phyloP scores from a whole-genome alignment of 2,113 vertebrate genomes.

The Orycteropus afer region DNA sequence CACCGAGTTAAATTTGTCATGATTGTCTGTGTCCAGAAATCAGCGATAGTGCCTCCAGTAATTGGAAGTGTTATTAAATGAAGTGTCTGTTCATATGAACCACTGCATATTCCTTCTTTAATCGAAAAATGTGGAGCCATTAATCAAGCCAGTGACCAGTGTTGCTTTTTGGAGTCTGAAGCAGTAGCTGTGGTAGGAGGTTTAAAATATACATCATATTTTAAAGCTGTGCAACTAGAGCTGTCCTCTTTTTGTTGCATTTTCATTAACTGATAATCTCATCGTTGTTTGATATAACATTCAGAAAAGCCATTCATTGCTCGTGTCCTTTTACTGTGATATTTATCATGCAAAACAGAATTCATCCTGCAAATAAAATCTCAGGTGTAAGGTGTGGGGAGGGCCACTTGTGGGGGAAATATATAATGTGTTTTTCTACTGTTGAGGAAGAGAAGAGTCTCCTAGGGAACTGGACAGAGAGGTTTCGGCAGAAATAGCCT shows the following conservation, averaged over 20 bases:
- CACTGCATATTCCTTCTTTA: constrained; percentile 10
- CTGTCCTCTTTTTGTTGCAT: constrained; percentile 38
- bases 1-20: constrained; percentile 36
- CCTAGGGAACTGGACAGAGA: not conserved
- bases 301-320: constrained; percentile 31
- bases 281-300: constrained; percentile 46
- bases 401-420: not conserved
- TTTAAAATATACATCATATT: constrained; percentile 32
- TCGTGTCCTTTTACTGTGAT: constrained; percentile 47
- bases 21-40: constrained; percentile 37
- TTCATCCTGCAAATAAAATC: constrained; percentile 51
- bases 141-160: not conserved
- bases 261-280: constrained; percentile 68
- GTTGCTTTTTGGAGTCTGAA: constrained; percentile 42
- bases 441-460: constrained; percentile 35
- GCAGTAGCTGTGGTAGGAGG: not conserved
- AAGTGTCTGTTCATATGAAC: constrained; percentile 11
- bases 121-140: constrained; percentile 11
- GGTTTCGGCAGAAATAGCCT: not conserved
- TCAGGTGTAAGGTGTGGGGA: constrained; percentile 4
- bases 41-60: constrained; percentile 1
- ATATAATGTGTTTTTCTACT: constrained; percentile 30
- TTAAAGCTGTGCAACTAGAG: not conserved
- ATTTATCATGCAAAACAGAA: constrained; percentile 61
- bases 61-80: constrained; percentile 42